These are phyloP conservation scores for Aphelenchoides fujianensis DNA, from an alignment of 1,140 invertebrate genomes.

Conservation along the genomic window DNA sequence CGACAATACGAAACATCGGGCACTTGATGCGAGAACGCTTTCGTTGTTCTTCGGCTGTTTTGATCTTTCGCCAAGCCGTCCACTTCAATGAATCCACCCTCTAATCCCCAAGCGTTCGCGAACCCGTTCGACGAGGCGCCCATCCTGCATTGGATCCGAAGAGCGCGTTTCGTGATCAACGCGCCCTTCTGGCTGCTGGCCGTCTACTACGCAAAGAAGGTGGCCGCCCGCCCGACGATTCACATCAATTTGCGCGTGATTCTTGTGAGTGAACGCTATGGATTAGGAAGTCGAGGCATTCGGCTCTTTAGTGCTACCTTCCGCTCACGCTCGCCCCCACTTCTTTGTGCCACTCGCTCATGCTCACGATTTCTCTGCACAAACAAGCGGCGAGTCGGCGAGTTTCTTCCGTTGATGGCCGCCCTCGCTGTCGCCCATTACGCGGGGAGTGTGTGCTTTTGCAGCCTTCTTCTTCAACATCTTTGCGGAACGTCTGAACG, in stretches of 20 bases:
- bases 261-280: neutral
- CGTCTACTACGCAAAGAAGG: neutral
- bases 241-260: neutral
- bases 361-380: too few relatives aligned
- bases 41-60: too few relatives aligned
- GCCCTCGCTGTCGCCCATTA: neutral
- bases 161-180: neutral
- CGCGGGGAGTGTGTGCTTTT: neutral
- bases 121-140: neutral
- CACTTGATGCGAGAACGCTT: too few relatives aligned
- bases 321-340: neutral
- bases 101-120: too few relatives aligned
- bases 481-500: conserved; percentile 1
- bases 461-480: neutral
- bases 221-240: neutral
- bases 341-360: too few relatives aligned
- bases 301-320: neutral
- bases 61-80: too few relatives aligned
- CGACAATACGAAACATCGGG: too few relatives aligned
- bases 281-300: neutral
- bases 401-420: neutral
- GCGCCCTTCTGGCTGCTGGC: neutral
- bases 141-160: neutral
- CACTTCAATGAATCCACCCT: too few relatives aligned
- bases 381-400: neutral